Percentiles rank a stretch among this genome's conserved stretches.
phyloP scores from a whole-genome alignment of 2,888 invertebrate species.

The Lochmaea crataegi region DNA sequence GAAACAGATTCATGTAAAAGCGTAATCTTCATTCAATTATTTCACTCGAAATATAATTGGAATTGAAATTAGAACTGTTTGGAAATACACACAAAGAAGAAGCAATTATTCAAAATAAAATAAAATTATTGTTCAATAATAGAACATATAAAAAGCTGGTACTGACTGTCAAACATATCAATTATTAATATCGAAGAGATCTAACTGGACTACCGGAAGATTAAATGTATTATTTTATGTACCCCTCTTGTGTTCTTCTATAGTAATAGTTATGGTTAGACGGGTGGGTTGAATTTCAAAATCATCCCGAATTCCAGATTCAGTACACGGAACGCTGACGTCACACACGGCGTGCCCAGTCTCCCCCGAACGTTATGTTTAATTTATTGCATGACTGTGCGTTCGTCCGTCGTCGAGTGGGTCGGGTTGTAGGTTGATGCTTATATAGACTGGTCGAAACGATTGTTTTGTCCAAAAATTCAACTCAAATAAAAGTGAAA shows the following conservation, averaged over 20 bases:
- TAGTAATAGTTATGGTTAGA: constrained; percentile 18
- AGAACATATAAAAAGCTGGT: too few relatives aligned
- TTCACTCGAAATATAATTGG: background rate
- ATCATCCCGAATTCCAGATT: constrained; percentile 51
- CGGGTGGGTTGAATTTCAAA: constrained; percentile 35
- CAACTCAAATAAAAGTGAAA: background rate
- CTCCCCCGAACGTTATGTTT: constrained; percentile 57
- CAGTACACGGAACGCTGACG: constrained; percentile 57
- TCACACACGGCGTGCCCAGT: constrained; percentile 52
- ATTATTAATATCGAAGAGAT: background rate
- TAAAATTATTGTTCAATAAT: too few relatives aligned
- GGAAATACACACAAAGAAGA: background rate
- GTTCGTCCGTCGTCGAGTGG: constrained; percentile 50
- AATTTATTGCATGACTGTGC: constrained; percentile 59
- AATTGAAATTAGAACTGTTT: background rate
- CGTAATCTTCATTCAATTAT: background rate
- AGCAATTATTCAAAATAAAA: too few relatives aligned
- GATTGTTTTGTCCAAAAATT: background rate
- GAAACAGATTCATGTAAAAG: background rate
- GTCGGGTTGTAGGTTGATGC: constrained; percentile 15
- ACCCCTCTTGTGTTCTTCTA: constrained; percentile 11
- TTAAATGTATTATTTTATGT: constrained; percentile 34
- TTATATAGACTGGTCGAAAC: constrained; percentile 7
- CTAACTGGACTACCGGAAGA: constrained; percentile 26
- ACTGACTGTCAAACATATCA: too few relatives aligned